These are phyloP conservation scores for Pherbina coryleti DNA, from an alignment of 2,888 invertebrate species.

Conservation along the genomic window DNA sequence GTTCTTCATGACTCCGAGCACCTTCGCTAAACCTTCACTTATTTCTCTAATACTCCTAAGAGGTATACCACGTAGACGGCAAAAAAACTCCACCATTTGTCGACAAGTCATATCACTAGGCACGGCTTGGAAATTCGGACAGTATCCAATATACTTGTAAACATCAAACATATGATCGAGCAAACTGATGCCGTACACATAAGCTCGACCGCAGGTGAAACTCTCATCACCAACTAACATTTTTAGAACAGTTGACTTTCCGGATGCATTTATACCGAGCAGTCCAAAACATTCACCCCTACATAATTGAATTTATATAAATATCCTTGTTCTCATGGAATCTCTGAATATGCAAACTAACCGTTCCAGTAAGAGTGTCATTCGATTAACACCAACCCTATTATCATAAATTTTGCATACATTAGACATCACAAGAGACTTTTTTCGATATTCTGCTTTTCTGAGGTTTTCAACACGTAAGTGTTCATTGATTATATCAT, in stretches of 20 bases:
- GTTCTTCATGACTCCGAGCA: constrained; percentile 49
- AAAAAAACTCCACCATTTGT: constrained; percentile 47
- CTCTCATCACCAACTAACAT: constrained; percentile 46
- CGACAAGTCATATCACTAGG: constrained; percentile 49
- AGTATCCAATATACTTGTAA: constrained; percentile 50
- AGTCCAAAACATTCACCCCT: constrained; percentile 54
- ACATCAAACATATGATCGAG: constrained; percentile 25
- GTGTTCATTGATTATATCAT: constrained; percentile 1
- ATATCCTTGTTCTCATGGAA: background rate
- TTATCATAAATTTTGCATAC: constrained; percentile 10
- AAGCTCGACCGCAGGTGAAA: constrained; percentile 46
- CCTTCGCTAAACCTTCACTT: constrained; percentile 43
- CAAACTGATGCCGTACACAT: constrained; percentile 46
- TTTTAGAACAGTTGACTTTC: constrained; percentile 51
- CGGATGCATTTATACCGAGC: constrained; percentile 50
- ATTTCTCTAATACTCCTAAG: background rate
- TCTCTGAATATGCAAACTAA: background rate
- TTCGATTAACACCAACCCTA: background rate
- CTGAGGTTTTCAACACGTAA: background rate
- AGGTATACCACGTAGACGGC: constrained; percentile 47
- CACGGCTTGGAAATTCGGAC: constrained; percentile 45
- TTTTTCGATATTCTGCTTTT: background rate
- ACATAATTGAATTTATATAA: background rate
- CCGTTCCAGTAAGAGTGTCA: constrained; percentile 1
- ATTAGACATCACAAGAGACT: constrained; percentile 14